Evolutionary conservation across 2,113 vertebrate species (phyloP).

Genomic region (Bufo bufo): DNA sequence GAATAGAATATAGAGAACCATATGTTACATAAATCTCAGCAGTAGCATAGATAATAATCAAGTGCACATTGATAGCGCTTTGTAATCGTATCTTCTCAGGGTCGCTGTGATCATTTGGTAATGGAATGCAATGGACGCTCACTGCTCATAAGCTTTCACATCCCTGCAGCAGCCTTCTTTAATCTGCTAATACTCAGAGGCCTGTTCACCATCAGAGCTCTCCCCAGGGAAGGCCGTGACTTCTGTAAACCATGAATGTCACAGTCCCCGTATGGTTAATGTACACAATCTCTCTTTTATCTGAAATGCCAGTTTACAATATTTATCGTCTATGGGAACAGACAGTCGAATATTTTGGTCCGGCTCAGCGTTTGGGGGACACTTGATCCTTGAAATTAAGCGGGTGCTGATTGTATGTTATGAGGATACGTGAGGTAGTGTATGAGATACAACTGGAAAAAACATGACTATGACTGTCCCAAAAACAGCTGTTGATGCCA

Average conservation of each 20-base stretch:
- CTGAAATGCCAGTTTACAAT: neutral
- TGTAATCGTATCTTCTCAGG: neutral
- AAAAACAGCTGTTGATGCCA: no score
- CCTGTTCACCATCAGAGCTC: slow-evolving; percentile 12
- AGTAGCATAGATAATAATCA: neutral
- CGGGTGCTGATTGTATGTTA: neutral
- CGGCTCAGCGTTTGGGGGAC: no score
- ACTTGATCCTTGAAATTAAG: neutral
- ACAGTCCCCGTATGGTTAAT: neutral
- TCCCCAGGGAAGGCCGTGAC: neutral
- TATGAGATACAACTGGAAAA: no score
- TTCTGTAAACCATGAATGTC: neutral
- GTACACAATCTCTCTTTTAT: neutral
- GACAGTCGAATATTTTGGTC: neutral
- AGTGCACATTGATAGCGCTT: neutral
- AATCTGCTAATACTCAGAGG: slow-evolving; percentile 1
- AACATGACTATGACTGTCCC: no score
- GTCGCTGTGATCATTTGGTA: neutral
- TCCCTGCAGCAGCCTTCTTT: neutral
- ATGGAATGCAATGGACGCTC: neutral
- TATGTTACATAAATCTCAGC: neutral
- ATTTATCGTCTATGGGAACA: neutral
- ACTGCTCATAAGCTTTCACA: neutral
- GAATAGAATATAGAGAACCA: neutral
- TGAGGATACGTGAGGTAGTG: no score